These are phyloP conservation scores for Dryocosmus kuriphilus DNA, from an alignment of 2,888 invertebrate species.

Conservation along the genomic window DNA sequence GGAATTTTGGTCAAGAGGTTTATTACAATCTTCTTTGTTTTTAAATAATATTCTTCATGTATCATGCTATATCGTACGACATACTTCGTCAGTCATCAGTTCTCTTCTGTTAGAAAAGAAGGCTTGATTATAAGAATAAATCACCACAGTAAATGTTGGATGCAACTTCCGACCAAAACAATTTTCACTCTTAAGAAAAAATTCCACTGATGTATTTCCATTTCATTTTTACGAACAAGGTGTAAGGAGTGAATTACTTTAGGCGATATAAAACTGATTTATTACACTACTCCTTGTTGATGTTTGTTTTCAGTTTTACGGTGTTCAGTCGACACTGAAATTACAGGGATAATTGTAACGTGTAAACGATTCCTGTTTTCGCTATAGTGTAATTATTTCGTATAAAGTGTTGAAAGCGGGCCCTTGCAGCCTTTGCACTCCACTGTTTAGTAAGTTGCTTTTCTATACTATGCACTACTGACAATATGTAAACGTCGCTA, in stretches of 20 bases:
- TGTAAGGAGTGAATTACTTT: conserved; percentile 2
- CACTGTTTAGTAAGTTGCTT: background rate
- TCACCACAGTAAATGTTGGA: background rate
- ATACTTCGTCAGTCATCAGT: too few species aligned
- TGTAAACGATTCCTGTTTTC: conserved; percentile 8
- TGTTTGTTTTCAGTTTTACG: conserved; percentile 1
- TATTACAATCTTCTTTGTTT: too few species aligned
- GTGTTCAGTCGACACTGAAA: background rate
- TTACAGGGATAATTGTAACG: background rate
- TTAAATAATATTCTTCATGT: too few species aligned
- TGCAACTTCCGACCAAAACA: background rate
- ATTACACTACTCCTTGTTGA: background rate
- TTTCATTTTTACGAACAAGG: conserved; percentile 7
- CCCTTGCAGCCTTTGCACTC: background rate
- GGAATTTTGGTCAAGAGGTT: background rate
- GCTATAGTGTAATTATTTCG: background rate
- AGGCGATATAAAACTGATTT: conserved; percentile 12
- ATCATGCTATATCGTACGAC: too few species aligned
- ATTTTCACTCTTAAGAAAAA: background rate
- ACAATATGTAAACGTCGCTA: background rate
- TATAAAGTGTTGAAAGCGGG: conserved; percentile 1
- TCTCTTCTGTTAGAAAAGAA: background rate
- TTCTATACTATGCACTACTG: background rate
- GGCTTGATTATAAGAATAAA: background rate
- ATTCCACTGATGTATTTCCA: background rate